These are phyloP conservation scores for Dufourea novaeangliae DNA, from an alignment of 1,140 invertebrate genomes.

Conservation along the genomic window DNA sequence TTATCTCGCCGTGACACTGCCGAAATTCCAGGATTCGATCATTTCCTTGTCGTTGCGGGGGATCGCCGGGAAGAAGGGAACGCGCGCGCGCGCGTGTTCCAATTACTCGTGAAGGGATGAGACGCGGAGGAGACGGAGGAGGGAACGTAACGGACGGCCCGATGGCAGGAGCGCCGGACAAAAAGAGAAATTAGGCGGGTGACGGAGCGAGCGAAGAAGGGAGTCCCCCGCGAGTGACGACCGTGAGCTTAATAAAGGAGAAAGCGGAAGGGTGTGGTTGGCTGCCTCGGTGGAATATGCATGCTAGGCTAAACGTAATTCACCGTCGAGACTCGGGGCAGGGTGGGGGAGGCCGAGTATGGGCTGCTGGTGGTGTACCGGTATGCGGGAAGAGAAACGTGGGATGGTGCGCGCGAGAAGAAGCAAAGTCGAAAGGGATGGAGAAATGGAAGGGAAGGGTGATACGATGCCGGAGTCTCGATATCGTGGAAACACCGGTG, in stretches of 20 bases:
- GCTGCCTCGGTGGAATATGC: constrained; percentile 63
- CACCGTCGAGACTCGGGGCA: constrained; percentile 41
- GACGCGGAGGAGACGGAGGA: not conserved
- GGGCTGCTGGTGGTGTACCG: constrained; percentile 25
- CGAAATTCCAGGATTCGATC: constrained; percentile 1
- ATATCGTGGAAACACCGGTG: not conserved
- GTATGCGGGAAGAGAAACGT: not conserved
- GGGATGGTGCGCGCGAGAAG: not conserved
- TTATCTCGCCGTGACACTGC: constrained; percentile 9
- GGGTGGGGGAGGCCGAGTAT: too few species aligned
- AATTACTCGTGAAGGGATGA: not conserved
- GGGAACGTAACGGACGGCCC: not conserved
- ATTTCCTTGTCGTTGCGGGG: too few species aligned
- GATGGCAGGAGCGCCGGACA: not conserved
- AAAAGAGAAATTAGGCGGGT: constrained; percentile 2
- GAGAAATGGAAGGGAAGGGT: not conserved
- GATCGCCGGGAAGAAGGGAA: not conserved
- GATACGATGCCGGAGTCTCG: not conserved
- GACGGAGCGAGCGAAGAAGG: constrained; percentile 5
- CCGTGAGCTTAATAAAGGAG: constrained; percentile 29
- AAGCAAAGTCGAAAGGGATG: not conserved
- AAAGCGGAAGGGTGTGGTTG: constrained; percentile 40
- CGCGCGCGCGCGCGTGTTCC: not conserved
- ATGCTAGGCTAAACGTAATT: constrained; percentile 68
- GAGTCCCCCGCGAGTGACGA: not conserved